Evolutionary conservation across 2,113 vertebrate genomes (phyloP).

Genomic region (Puffinus mauretanicus): DNA sequence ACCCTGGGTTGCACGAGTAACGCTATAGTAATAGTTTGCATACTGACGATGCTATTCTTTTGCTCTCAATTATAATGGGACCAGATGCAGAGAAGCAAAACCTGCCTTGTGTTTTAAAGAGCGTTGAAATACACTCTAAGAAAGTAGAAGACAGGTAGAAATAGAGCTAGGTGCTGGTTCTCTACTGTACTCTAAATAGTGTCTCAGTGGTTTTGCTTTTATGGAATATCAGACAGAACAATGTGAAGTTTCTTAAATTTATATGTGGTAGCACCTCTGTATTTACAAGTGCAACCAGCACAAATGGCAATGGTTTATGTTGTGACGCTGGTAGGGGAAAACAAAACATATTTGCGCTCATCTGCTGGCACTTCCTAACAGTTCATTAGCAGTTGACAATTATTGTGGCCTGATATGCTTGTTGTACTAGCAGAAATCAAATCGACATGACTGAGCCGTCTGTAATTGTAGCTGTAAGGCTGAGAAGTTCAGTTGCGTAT

Average conservation of each 20-base stretch:
- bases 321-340: not conserved
- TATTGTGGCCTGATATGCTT: not conserved
- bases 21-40: not conserved
- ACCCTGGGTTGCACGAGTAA: not conserved
- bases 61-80: not conserved
- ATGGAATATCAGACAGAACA: not conserved
- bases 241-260: not conserved
- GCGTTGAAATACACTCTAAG: not conserved
- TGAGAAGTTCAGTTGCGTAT: not conserved
- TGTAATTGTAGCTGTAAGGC: not conserved
- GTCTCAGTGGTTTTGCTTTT: not conserved
- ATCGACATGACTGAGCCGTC: not conserved
- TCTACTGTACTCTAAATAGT: not conserved
- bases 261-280: fast-evolving
- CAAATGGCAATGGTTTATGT: not conserved
- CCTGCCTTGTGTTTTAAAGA: not conserved
- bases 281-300: not conserved
- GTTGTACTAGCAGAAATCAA: slow-evolving; percentile 4
- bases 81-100: not conserved
- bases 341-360: not conserved
- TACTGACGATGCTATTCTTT: not conserved
- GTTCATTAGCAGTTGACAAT: not conserved
- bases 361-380: not conserved
- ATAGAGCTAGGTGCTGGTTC: not conserved
- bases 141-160: not conserved